Evolutionary conservation across 2,113 vertebrate species (phyloP).

Genomic region (Tautogolabrus adspersus): DNA sequence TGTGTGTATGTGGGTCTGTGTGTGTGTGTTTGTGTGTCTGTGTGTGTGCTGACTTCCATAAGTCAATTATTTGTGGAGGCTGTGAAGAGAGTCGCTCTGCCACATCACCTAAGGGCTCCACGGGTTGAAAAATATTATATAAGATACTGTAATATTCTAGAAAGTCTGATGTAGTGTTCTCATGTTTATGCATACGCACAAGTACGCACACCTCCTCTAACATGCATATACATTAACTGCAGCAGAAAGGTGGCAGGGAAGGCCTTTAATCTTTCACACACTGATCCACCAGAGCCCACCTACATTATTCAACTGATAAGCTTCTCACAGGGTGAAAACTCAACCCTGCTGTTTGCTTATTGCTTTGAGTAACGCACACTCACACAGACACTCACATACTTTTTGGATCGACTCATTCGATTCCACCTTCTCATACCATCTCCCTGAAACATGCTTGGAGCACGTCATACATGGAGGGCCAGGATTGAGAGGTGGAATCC

Average conservation of each 20-base stretch:
- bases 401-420: conserved; percentile 4
- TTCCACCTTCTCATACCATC: conserved; percentile 2
- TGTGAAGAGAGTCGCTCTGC: conserved; percentile 32
- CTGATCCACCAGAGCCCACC: conserved; percentile 14
- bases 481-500: not conserved
- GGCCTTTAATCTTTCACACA: conserved; percentile 31
- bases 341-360: conserved; percentile 32
- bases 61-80: conserved; percentile 65
- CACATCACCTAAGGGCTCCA: conserved; percentile 22
- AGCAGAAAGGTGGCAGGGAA: not conserved
- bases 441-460: conserved; percentile 16
- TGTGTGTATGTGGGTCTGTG: conserved; percentile 17
- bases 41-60: conserved; percentile 35
- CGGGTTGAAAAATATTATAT: conserved; percentile 21
- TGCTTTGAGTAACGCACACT: conserved; percentile 2
- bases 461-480: not conserved
- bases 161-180: not conserved
- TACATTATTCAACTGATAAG: conserved; percentile 69
- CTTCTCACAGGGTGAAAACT: conserved; percentile 41
- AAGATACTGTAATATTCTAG: conserved; percentile 16
- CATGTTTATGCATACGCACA: not conserved
- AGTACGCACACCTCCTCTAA: not conserved
- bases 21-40: conserved; percentile 19
- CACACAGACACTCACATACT: not conserved
- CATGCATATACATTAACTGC: conserved; percentile 24